A percentile compares a stretch with the other conserved stretches of the same genome.
Conservation (phyloP, 2,888 invertebrate genomes). For the Caenorhabditis zanzibari region DNA sequence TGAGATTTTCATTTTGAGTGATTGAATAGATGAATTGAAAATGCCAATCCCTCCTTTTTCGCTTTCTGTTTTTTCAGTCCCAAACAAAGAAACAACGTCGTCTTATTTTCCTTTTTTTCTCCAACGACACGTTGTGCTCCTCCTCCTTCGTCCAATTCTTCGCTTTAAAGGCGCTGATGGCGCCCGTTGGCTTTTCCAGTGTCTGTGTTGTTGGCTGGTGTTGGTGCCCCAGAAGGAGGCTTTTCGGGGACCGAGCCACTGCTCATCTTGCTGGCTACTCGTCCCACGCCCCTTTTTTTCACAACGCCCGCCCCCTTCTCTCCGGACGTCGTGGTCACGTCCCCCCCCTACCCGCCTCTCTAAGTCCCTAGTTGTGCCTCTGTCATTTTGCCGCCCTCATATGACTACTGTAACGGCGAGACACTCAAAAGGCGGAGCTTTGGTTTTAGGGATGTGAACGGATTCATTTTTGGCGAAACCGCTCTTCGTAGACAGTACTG, state of each 20-base stretch:
- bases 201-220: constrained; percentile 4
- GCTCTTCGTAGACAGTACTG: constrained; percentile 1
- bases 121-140: constrained; percentile 1
- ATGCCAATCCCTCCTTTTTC: background rate
- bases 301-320: constrained; percentile 21
- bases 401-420: constrained; percentile 49
- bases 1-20: constrained; percentile 29
- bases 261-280: constrained; percentile 60
- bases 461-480: background rate
- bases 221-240: background rate
- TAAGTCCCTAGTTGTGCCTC: constrained; percentile 35
- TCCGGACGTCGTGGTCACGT: constrained; percentile 33
- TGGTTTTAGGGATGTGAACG: constrained; percentile 25
- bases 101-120: constrained; percentile 16
- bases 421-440: constrained; percentile 53
- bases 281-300: constrained; percentile 36
- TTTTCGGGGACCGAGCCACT: constrained; percentile 35
- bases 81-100: constrained; percentile 21
- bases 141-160: constrained; percentile 14
- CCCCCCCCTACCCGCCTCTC: no score
- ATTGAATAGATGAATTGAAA: background rate
- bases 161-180: constrained; percentile 52
- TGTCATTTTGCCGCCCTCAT: constrained; percentile 15
- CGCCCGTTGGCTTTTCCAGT: constrained; percentile 35
- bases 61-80: constrained; percentile 18